Conservation (phyloP, 1,140 invertebrate species). For the Drosophila baimaii region DNA sequence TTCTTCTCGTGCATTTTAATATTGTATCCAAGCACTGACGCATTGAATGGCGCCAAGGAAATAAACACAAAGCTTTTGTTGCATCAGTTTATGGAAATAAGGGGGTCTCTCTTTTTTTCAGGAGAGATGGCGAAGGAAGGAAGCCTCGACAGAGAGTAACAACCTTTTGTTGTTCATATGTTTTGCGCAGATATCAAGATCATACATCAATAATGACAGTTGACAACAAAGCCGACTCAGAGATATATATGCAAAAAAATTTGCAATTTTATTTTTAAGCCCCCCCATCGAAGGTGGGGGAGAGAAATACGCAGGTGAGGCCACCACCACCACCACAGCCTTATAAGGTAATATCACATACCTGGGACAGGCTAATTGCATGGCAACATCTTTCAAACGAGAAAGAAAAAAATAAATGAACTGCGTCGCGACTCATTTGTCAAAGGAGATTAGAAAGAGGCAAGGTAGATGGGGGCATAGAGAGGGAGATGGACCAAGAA, state of each 20-base stretch:
- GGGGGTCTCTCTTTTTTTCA: background rate
- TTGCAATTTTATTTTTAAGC: conserved; percentile 45
- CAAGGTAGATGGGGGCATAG: conserved; percentile 1
- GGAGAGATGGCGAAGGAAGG: conserved; percentile 3
- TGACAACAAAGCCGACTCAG: conserved; percentile 67
- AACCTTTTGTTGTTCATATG: conserved; percentile 53
- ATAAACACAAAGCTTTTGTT: conserved; percentile 43
- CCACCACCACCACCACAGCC: background rate
- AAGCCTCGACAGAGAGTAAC: conserved; percentile 16
- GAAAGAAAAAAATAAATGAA: conserved; percentile 1
- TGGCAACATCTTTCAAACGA: conserved; percentile 19
- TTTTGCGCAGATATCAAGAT: conserved; percentile 71
- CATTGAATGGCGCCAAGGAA: conserved; percentile 39
- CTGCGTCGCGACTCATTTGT: conserved; percentile 65
- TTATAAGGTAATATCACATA: conserved; percentile 16
- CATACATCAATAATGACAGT: conserved; percentile 80
- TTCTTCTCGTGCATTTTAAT: background rate
- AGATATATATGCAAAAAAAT: conserved; percentile 47
- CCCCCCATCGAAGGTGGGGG: background rate
- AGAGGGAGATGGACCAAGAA: background rate
- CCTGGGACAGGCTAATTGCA: conserved; percentile 21
- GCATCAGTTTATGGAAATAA: conserved; percentile 18
- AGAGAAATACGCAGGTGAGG: conserved; percentile 13
- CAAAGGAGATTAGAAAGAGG: conserved; percentile 55
- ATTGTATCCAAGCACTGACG: conserved; percentile 8